Evolutionary conservation across 2,797 vertebrate species (phyloP).

Genomic region (Tamandua tetradactyla): DNA sequence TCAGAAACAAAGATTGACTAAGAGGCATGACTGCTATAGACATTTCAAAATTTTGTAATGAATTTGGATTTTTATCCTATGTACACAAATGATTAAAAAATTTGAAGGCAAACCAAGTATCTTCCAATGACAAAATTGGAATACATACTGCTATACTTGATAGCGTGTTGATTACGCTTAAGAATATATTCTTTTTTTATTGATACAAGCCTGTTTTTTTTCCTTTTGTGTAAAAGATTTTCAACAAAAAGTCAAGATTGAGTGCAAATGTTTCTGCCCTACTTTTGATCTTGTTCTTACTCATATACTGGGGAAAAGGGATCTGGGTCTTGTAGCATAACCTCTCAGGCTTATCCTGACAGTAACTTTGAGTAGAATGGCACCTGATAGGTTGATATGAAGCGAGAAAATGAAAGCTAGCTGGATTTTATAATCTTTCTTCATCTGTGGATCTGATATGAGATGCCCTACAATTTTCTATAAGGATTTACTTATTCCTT

Average conservation of each 20-base stretch:
- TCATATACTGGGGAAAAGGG: background rate
- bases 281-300: background rate
- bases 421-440: background rate
- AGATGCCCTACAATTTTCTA: background rate
- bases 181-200: background rate
- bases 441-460: background rate
- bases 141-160: background rate
- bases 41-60: background rate
- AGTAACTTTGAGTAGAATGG: background rate
- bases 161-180: background rate
- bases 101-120: background rate
- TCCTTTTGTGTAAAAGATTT: constrained; percentile 10
- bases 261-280: background rate
- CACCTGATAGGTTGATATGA: background rate
- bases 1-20: constrained; percentile 4
- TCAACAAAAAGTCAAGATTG: background rate
- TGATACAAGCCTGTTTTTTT: background rate
- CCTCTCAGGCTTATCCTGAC: background rate
- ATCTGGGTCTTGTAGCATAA: background rate
- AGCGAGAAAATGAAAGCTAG: constrained; percentile 38
- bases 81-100: background rate
- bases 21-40: background rate
- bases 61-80: background rate
- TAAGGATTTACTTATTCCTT: background rate
- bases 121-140: background rate